These are phyloP conservation scores for Rhineura floridana DNA, from an alignment of 2,113 vertebrate genomes.

Conservation along the genomic window DNA sequence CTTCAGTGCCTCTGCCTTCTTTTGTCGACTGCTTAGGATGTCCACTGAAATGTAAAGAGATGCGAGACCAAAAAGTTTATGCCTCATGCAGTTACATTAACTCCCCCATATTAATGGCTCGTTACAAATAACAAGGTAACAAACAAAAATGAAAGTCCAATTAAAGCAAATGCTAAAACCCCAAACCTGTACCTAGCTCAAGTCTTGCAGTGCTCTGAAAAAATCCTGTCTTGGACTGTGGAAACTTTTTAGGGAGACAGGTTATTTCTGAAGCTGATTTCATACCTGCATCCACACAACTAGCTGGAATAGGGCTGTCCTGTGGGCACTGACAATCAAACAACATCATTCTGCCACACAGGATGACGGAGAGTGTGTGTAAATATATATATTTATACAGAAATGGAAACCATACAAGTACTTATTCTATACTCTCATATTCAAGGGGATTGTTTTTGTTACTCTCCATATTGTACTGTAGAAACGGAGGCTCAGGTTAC, in stretches of 20 bases:
- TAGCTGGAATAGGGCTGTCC: too few species aligned
- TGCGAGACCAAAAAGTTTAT: neutral
- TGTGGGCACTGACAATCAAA: too few species aligned
- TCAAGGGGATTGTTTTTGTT: neutral
- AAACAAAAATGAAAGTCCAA: neutral
- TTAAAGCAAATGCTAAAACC: neutral
- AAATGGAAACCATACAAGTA: neutral
- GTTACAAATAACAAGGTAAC: neutral
- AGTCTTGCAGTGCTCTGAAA: neutral
- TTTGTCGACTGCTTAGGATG: conserved; percentile 87
- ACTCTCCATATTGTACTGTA: neutral
- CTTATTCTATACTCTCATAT: neutral
- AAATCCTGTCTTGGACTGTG: too few species aligned
- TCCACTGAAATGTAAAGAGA: conserved; percentile 79
- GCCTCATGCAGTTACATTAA: neutral
- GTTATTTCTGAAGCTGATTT: too few species aligned
- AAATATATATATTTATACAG: too few species aligned
- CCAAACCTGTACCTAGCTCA: too few species aligned
- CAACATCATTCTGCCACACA: too few species aligned
- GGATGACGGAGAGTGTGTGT: too few species aligned
- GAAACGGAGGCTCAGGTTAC: neutral
- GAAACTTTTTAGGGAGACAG: too few species aligned
- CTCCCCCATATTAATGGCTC: neutral
- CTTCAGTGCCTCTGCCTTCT: conserved; percentile 87
- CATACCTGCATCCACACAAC: too few species aligned